phyloP scores from a whole-genome alignment of 30 jellyfish, hydroid and myxozoan species.

The Catostylus mosaicus region DNA sequence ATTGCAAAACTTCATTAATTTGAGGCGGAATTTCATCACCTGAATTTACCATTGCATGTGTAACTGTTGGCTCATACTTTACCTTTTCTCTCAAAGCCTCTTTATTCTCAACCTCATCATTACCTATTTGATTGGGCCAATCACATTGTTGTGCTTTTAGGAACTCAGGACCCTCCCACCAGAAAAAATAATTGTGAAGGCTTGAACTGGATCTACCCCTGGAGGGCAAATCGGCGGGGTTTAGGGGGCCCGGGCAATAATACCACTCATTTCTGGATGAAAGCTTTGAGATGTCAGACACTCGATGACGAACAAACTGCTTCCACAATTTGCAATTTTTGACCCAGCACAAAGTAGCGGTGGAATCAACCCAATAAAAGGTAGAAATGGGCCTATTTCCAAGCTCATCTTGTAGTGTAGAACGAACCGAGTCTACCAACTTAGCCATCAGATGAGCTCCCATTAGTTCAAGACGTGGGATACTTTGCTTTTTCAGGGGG shows the following conservation, averaged over 20 bases:
- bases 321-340: conserved; percentile 26
- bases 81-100: conserved; percentile 46
- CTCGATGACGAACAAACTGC: conserved; percentile 30
- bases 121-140: conserved; percentile 32
- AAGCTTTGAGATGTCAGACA: background rate
- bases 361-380: conserved; percentile 42
- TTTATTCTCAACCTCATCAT: conserved; percentile 15
- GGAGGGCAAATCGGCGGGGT: conserved; percentile 70
- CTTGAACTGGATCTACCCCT: conserved; percentile 13
- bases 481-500: conserved; percentile 44
- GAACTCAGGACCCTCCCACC: conserved; percentile 78
- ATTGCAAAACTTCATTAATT: background rate
- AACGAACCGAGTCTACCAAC: conserved; percentile 5
- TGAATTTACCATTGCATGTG: conserved; percentile 36
- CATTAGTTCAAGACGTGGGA: conserved; percentile 63
- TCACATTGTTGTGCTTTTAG: conserved; percentile 8
- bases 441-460: conserved; percentile 53
- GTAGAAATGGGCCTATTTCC: background rate
- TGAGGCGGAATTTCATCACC: background rate
- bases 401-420: conserved; percentile 9
- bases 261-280: conserved; percentile 23
- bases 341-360: conserved; percentile 50
- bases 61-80: conserved; percentile 29
- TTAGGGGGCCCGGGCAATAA: conserved; percentile 42
- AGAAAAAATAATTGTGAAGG: background rate